Evolutionary conservation across 2,797 vertebrate species (phyloP), one percentile per base, ranked within the genome.

Genomic region (Phyllotis vaccarum): DNA sequence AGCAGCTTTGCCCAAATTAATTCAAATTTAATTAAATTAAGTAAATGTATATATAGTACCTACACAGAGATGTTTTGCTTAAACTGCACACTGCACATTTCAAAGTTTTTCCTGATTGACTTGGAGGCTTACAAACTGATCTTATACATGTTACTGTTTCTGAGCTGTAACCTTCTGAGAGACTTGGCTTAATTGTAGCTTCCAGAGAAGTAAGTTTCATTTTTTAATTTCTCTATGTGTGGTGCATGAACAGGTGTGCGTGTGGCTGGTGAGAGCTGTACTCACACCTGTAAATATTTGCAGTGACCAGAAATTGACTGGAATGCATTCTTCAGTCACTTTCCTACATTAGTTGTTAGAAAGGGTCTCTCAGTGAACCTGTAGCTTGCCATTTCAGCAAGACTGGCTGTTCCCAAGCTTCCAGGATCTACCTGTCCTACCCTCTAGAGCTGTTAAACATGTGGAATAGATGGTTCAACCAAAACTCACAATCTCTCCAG

Each of bases 21-120:
- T 72, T 92, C 76, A 90, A 94, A 88, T 87, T 64, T 66, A 94
- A 94, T 94, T 96, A 91, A 90, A 72, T 89, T 93, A 85, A 96
- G 56, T 37, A 94, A 76, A 90, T 62, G 27, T 62, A 27, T 62
- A 62, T 5, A 93, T 52, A 92, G 22, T 43, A 34, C 40, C 58
- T 85, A 83, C 6, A 81, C 70, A 37, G 74, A 70, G 34, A 37
- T 1, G 11, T 83, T 96, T 92, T 82, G 66, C 37, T 93, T 58
- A 95, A 93, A 96, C 78, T 70, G 37, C 21, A 79, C 8, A 64
- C 21, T 43, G 31, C 27, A 78, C 40, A 83, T 58, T 90, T 90
- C 64, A 92, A 62, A 43, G 54, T 86, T 91, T 92, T 92, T 68
- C 79, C 74, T 54, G 43, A 82, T 40, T 46, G 49, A 24, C 54